phyloP scores from a whole-genome alignment of 2,113 vertebrate species.

The Oreochromis aureus region DNA sequence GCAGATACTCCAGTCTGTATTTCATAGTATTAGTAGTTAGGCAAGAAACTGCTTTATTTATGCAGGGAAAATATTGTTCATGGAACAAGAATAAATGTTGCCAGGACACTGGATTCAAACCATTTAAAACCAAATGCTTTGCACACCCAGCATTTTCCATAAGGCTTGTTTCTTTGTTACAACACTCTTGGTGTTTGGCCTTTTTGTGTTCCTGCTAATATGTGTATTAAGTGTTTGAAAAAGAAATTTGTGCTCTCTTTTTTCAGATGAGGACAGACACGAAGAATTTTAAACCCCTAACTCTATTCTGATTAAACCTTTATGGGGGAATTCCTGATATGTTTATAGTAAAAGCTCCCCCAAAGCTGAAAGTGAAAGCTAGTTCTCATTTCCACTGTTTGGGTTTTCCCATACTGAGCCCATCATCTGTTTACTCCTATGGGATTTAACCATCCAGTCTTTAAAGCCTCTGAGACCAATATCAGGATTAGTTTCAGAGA shows the following conservation, averaged over 20 bases:
- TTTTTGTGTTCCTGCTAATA: not conserved
- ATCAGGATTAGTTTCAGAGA: not conserved
- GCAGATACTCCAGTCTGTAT: not conserved
- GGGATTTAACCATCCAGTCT: constrained; percentile 4
- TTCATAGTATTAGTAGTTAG: not conserved
- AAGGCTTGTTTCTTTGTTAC: not conserved
- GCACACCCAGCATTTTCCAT: not conserved
- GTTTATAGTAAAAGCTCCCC: not conserved
- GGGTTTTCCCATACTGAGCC: not conserved
- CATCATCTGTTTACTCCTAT: constrained; percentile 5
- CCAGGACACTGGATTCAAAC: not conserved
- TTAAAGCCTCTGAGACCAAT: constrained; percentile 24
- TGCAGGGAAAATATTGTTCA: not conserved
- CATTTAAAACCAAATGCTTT: not conserved
- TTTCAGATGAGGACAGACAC: not conserved
- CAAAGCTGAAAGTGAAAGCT: not conserved
- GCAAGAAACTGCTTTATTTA: not conserved
- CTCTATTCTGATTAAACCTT: not conserved
- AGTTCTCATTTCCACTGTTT: not conserved
- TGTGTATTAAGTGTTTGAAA: not conserved
- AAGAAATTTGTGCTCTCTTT: not conserved
- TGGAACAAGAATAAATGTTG: not conserved
- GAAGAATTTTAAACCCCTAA: not conserved
- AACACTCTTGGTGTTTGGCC: not conserved
- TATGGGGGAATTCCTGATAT: not conserved